Percentiles rank a stretch among this genome's conserved stretches.
Evolutionary conservation across 2,797 vertebrate species (phyloP).

Genomic region (Petrocephalus sullivani): DNA sequence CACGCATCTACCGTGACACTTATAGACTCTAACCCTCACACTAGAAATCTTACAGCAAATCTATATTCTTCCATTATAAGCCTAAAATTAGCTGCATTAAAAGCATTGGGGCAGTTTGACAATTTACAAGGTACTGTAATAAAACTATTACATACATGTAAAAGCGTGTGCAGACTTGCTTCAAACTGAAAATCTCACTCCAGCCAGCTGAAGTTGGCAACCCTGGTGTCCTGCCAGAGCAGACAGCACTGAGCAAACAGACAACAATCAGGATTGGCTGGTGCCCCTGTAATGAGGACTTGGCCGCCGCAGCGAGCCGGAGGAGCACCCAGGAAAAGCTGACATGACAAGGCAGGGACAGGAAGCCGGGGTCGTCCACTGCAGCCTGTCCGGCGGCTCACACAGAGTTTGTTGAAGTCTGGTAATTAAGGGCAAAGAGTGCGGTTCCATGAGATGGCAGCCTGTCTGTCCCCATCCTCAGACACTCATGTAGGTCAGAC

Average conservation of each 20-base stretch:
- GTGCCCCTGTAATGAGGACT: background rate
- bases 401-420: background rate
- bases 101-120: too few species aligned
- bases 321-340: background rate
- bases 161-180: background rate
- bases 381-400: background rate
- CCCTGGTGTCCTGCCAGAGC: background rate
- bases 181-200: background rate
- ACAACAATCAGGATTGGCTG: background rate
- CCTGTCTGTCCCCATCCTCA: background rate
- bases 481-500: constrained; percentile 16
- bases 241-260: background rate
- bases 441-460: background rate
- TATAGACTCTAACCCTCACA: background rate
- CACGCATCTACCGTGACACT: background rate
- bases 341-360: background rate
- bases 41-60: background rate
- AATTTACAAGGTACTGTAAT: background rate
- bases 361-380: background rate
- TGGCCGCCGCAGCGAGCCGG: background rate
- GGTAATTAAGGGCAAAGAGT: background rate
- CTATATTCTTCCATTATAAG: too few species aligned
- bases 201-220: background rate
- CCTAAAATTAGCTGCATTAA: too few species aligned
- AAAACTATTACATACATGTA: background rate